A percentile compares a stretch with the other conserved stretches of the same genome.
phyloP scores from a whole-genome alignment of 1,140 invertebrate species.

The Melitaea cinxia region DNA sequence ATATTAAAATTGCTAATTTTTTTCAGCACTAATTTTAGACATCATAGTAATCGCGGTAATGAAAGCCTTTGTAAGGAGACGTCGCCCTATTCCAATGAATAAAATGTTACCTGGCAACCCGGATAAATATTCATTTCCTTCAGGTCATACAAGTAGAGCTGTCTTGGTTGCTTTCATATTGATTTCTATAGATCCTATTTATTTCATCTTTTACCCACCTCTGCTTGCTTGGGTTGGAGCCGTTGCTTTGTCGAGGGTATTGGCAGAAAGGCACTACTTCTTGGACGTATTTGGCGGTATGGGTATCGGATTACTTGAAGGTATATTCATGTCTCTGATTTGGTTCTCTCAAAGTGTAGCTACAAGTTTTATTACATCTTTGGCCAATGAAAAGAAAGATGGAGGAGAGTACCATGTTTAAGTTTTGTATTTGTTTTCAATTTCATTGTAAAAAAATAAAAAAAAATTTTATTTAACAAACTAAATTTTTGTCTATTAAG shows the following conservation, averaged over 20 bases:
- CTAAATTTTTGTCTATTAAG: neutral
- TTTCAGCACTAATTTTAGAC: conserved; percentile 92
- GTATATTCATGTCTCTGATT: conserved; percentile 84
- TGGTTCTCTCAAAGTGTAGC: conserved; percentile 84
- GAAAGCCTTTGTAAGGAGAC: conserved; percentile 90
- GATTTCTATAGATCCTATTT: conserved; percentile 83
- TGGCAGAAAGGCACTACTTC: conserved; percentile 90
- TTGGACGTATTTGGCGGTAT: conserved; percentile 92
- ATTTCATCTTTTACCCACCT: conserved; percentile 83
- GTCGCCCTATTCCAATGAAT: conserved; percentile 89
- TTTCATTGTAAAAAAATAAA: neutral
- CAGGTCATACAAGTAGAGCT: conserved; percentile 96
- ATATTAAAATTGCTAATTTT: conserved; percentile 33
- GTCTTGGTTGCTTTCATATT: conserved; percentile 89
- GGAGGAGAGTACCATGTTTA: conserved; percentile 76
- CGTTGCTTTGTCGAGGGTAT: conserved; percentile 90
- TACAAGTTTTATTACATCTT: conserved; percentile 61
- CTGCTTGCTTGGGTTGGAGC: conserved; percentile 88
- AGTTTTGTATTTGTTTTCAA: conserved; percentile 15
- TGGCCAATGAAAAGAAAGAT: conserved; percentile 74
- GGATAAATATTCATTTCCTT: conserved; percentile 98
- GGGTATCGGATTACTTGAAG: conserved; percentile 89
- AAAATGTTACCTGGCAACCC: conserved; percentile 83
- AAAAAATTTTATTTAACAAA: neutral
- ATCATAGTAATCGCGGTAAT: conserved; percentile 90